These are phyloP conservation scores for Heliocidaris tuberculata DNA, from an alignment of 35 echinoderm and acorn worm species.

Conservation along the genomic window DNA sequence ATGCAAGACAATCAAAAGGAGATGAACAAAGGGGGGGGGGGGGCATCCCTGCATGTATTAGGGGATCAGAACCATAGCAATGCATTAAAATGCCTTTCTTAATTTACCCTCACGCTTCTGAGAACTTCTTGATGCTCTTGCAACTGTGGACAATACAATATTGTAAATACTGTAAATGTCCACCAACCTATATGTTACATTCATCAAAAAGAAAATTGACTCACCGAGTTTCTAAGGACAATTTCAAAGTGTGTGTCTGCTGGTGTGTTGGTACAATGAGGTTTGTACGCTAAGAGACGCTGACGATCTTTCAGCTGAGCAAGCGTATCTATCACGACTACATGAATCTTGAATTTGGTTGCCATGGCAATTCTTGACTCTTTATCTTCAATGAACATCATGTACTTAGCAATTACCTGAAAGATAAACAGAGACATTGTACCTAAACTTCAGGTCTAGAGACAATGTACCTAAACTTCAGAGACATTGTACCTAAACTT, in stretches of 20 bases:
- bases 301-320: slow-evolving; percentile 73
- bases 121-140: too few relatives aligned
- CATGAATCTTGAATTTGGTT: slow-evolving; percentile 53
- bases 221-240: slow-evolving; percentile 73
- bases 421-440: background rate
- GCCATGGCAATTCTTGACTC: slow-evolving; percentile 65
- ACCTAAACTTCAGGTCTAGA: too few relatives aligned
- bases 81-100: too few relatives aligned
- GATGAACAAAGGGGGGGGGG: too few relatives aligned
- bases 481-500: too few relatives aligned
- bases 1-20: too few relatives aligned
- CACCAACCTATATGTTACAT: background rate
- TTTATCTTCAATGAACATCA: slow-evolving; percentile 66
- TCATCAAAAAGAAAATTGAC: background rate
- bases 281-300: slow-evolving; percentile 58
- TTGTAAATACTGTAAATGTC: background rate
- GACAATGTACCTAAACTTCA: too few relatives aligned
- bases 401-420: slow-evolving; percentile 68
- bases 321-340: slow-evolving; percentile 67
- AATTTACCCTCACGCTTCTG: too few relatives aligned
- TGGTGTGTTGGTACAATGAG: slow-evolving; percentile 13
- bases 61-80: too few relatives aligned
- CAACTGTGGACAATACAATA: background rate
- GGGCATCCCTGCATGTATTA: too few relatives aligned
- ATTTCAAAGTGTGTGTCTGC: slow-evolving; percentile 61